Conservation (phyloP, 2,113 vertebrate genomes). For the Saguinus midas region DNA sequence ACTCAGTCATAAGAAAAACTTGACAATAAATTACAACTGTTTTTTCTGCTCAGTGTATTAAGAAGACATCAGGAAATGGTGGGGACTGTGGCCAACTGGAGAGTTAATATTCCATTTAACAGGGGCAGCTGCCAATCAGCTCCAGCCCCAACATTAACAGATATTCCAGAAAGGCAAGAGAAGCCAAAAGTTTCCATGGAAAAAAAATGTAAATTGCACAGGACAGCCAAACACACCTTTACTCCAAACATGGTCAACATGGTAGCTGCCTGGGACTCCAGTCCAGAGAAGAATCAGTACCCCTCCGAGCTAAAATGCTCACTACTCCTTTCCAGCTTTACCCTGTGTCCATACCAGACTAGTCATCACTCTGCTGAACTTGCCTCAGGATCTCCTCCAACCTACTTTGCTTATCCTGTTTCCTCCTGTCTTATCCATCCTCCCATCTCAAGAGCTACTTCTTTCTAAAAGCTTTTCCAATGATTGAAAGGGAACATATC, state of each 20-base stretch:
- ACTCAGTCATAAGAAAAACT: background rate
- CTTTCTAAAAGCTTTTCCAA: background rate
- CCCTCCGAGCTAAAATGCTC: background rate
- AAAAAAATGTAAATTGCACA: background rate
- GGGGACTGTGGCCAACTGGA: background rate
- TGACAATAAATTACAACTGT: background rate
- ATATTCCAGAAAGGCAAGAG: background rate
- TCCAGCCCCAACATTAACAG: background rate
- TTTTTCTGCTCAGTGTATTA: background rate
- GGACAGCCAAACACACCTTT: background rate
- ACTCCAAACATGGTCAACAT: background rate
- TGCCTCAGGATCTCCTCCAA: background rate
- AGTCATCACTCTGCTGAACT: background rate
- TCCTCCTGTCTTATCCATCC: background rate
- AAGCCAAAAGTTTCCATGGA: background rate
- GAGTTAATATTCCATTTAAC: background rate
- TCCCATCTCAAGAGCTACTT: background rate
- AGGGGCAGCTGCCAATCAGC: background rate
- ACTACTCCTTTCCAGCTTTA: background rate
- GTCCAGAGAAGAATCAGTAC: background rate
- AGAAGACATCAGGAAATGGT: background rate
- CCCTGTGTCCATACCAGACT: background rate
- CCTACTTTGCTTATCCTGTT: background rate
- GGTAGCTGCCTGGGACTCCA: background rate
- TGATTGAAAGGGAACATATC: background rate